phyloP scores from a whole-genome alignment of 2,797 vertebrate genomes.

The Cyclopterus lumpus region DNA sequence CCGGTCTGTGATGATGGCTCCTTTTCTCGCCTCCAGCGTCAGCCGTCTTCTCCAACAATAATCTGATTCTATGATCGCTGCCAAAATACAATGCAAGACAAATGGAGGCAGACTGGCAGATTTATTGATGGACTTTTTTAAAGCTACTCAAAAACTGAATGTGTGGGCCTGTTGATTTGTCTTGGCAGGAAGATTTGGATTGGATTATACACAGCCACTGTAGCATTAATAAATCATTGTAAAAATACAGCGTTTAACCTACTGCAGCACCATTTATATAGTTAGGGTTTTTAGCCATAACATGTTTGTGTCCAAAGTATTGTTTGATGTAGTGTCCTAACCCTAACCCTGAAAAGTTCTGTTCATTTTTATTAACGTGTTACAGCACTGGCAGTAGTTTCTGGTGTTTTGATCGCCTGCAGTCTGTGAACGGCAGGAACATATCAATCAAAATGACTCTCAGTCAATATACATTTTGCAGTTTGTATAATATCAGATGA shows the following conservation, averaged over 20 bases:
- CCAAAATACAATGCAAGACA: conserved; percentile 38
- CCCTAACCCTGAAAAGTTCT: background rate
- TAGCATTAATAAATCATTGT: background rate
- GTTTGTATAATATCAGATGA: background rate
- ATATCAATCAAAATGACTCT: background rate
- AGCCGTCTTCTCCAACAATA: conserved; percentile 31
- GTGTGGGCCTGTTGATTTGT: background rate
- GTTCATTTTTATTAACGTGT: background rate
- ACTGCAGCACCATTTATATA: background rate
- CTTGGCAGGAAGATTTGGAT: background rate
- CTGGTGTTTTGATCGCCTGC: background rate
- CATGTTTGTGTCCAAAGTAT: background rate
- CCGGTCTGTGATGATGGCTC: conserved; percentile 12
- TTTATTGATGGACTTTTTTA: background rate
- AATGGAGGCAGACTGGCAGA: conserved; percentile 16
- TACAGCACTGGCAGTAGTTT: background rate
- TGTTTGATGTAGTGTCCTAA: background rate
- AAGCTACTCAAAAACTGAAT: background rate
- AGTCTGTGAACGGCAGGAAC: conserved; percentile 3
- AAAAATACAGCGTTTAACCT: background rate
- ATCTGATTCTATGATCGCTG: conserved; percentile 19
- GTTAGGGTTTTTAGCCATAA: background rate
- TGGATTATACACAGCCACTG: background rate
- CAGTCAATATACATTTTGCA: background rate
- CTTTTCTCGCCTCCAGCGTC: conserved; percentile 26